phyloP scores from a whole-genome alignment of 35 echinoderm and acorn worm species.

The Lytechinus pictus region DNA sequence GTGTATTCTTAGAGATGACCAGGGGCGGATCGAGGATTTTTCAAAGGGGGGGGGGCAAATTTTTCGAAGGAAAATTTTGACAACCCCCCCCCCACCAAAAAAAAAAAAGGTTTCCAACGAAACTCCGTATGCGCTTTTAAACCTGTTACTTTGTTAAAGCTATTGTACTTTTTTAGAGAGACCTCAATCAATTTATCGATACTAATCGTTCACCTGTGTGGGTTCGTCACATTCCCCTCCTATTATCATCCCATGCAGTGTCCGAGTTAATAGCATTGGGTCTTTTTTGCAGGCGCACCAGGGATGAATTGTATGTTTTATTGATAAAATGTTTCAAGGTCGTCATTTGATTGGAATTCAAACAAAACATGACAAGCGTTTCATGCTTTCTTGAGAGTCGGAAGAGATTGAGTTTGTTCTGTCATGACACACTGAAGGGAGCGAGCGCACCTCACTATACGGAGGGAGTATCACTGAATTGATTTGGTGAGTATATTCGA shows the following conservation, averaged over 20 bases:
- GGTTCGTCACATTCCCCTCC: neutral
- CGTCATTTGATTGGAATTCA: neutral
- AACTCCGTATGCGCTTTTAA: neutral
- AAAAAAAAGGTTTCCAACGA: too few species aligned
- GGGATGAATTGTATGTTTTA: neutral
- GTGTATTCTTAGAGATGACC: too few species aligned
- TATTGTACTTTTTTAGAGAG: neutral
- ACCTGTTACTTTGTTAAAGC: neutral
- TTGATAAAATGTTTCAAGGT: neutral
- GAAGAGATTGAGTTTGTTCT: neutral
- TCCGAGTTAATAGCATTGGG: neutral
- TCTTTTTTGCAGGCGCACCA: neutral
- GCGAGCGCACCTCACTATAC: too few species aligned
- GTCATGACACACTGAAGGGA: too few species aligned
- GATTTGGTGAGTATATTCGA: too few species aligned
- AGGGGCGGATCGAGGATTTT: too few species aligned
- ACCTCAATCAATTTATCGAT: neutral
- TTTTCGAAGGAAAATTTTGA: too few species aligned
- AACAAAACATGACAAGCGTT: neutral
- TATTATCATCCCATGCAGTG: neutral
- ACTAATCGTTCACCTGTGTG: neutral
- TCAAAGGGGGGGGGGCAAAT: too few species aligned
- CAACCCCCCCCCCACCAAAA: too few species aligned
- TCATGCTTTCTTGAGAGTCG: neutral
- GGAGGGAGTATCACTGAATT: too few species aligned